Evolutionary conservation across 2,888 invertebrate species (phyloP).

Genomic region (Allacma fusca): DNA sequence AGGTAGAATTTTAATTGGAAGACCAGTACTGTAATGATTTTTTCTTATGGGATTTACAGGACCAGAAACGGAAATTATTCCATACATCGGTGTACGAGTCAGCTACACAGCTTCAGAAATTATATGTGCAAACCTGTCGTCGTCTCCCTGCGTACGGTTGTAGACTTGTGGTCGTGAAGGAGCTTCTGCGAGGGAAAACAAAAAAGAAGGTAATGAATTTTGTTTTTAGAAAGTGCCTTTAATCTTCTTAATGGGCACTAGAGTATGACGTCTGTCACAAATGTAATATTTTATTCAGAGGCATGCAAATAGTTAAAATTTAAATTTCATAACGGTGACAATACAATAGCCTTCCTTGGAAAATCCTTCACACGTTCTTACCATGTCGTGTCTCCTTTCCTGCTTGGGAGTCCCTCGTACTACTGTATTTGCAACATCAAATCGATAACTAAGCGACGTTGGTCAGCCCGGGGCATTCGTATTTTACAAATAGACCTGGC

Average conservation of each 20-base stretch:
- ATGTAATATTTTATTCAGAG: background rate
- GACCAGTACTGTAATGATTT: background rate
- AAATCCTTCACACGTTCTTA: no score
- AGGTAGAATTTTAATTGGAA: background rate
- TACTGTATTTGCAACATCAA: background rate
- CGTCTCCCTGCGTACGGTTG: constrained; percentile 71
- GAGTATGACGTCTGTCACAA: background rate
- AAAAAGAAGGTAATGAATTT: constrained; percentile 68
- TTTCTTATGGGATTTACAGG: constrained; percentile 67
- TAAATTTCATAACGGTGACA: background rate
- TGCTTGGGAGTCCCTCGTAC: no score
- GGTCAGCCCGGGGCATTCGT: background rate
- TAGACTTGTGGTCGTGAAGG: constrained; percentile 72
- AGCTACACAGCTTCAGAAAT: constrained; percentile 71
- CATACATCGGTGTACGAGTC: constrained; percentile 72
- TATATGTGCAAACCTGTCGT: constrained; percentile 72
- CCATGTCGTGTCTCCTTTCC: no score
- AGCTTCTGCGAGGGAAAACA: constrained; percentile 70
- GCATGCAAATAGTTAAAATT: background rate
- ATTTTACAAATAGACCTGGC: background rate
- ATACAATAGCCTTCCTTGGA: no score
- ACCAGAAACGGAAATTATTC: constrained; percentile 72
- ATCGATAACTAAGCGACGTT: constrained; percentile 2
- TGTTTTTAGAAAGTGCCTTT: background rate
- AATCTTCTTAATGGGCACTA: no score